These are phyloP conservation scores for Drosophila paramelanica DNA, from an alignment of 2,888 invertebrate genomes.

Conservation along the genomic window DNA sequence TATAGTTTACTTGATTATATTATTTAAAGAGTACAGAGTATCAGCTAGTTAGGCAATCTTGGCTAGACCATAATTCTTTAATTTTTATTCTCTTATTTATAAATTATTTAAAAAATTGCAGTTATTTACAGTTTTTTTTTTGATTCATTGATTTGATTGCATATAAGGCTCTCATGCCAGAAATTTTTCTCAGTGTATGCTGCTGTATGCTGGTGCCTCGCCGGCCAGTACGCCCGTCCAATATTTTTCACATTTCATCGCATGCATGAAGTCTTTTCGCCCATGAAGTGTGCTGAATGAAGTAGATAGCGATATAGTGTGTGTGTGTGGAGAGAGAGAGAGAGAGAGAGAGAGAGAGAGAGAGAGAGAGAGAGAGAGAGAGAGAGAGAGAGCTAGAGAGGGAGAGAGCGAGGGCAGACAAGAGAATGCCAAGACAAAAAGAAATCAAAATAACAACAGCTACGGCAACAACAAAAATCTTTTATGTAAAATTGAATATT, in stretches of 20 bases:
- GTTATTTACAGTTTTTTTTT: not conserved
- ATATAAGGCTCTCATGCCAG: not conserved
- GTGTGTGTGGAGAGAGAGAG: too few relatives aligned
- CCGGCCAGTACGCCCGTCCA: constrained; percentile 29
- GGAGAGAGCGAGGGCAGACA: constrained; percentile 3
- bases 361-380: not conserved
- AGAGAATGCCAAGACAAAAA: constrained; percentile 30
- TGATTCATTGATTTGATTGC: not conserved
- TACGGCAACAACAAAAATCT: constrained; percentile 70
- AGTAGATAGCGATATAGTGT: not conserved
- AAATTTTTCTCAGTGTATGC: constrained; percentile 29
- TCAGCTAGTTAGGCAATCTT: not conserved
- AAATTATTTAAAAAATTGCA: not conserved
- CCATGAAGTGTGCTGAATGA: constrained; percentile 38
- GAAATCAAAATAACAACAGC: constrained; percentile 72
- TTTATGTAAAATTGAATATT: constrained; percentile 80
- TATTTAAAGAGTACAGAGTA: not conserved
- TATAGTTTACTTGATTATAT: too few relatives aligned
- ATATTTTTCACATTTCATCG: constrained; percentile 66
- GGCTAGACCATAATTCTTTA: too few relatives aligned
- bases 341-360: not conserved
- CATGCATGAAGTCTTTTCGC: constrained; percentile 59
- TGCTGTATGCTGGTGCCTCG: not conserved
- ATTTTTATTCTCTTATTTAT: not conserved
- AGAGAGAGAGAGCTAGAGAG: not conserved